Conservation (phyloP, 2,113 vertebrate genomes). For the Mohoua ochrocephala region DNA sequence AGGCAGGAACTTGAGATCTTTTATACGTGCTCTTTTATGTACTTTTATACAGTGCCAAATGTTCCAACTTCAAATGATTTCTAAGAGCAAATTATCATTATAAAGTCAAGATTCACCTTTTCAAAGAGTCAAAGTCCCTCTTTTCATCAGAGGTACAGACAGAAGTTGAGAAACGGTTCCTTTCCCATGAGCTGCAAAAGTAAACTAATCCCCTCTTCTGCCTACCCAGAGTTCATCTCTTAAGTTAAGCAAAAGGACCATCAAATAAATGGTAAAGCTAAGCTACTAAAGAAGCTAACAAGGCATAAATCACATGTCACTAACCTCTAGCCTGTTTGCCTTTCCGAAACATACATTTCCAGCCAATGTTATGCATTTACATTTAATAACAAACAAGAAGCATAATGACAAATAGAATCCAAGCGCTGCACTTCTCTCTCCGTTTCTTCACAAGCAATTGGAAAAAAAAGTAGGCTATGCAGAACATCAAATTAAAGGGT, state of each 20-base stretch:
- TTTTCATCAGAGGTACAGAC: neutral
- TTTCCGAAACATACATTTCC: neutral
- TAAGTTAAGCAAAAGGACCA: neutral
- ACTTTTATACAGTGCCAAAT: conserved; percentile 33
- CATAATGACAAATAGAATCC: neutral
- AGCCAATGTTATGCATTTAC: neutral
- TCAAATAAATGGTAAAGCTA: neutral
- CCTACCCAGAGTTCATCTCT: neutral
- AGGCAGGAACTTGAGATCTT: conserved; percentile 8
- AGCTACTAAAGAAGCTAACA: neutral
- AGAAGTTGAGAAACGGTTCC: neutral
- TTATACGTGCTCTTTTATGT: neutral
- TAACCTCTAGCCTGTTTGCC: neutral
- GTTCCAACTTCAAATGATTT: conserved; percentile 22
- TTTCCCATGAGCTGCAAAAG: neutral
- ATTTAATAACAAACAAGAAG: neutral
- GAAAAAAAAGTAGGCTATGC: neutral
- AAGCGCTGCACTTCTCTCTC: neutral
- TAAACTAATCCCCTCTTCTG: neutral
- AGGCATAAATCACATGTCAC: neutral
- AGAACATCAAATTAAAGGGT: neutral
- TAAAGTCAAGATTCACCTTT: conserved; percentile 35
- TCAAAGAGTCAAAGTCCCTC: neutral
- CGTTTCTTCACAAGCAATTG: neutral
- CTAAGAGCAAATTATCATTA: conserved; percentile 37